Conservation (phyloP, 1,140 invertebrate species). For the Dreissena polymorpha region DNA sequence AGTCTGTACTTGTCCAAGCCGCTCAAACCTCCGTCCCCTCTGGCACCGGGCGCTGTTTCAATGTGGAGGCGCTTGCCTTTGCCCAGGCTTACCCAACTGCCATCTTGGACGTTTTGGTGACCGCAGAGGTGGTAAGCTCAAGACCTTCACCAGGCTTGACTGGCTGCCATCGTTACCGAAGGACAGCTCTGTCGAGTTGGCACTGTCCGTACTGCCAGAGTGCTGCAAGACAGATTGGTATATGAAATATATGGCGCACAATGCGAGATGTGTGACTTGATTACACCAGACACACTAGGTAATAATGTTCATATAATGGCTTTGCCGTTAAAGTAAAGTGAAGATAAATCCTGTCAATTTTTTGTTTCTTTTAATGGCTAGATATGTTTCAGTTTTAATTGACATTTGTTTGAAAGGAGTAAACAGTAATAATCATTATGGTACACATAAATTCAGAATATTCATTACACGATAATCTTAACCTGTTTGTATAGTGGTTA, state of each 20-base stretch:
- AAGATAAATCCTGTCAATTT: not conserved
- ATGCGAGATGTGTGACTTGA: not conserved
- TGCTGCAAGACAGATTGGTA: conserved; percentile 58
- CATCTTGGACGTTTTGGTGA: conserved; percentile 47
- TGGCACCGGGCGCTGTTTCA: conserved; percentile 59
- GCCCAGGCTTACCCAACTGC: conserved; percentile 29
- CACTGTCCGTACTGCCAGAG: conserved; percentile 71
- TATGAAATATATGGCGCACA: not conserved
- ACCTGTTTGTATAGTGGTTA: too few species aligned
- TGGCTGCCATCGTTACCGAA: conserved; percentile 57
- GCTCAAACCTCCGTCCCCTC: conserved; percentile 72
- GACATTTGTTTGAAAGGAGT: too few species aligned
- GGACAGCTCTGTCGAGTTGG: conserved; percentile 66
- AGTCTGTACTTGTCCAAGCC: not conserved
- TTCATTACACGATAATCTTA: too few species aligned
- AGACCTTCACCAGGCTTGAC: conserved; percentile 46
- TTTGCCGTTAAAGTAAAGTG: not conserved
- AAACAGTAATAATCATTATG: too few species aligned
- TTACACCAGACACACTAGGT: not conserved
- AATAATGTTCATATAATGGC: not conserved
- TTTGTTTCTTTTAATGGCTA: too few species aligned
- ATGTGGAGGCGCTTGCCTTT: conserved; percentile 43
- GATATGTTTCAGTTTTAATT: too few species aligned
- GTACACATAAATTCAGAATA: too few species aligned
- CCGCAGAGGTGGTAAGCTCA: conserved; percentile 25